Conservation (phyloP, 2,797 vertebrate species). For the Sparus aurata region DNA sequence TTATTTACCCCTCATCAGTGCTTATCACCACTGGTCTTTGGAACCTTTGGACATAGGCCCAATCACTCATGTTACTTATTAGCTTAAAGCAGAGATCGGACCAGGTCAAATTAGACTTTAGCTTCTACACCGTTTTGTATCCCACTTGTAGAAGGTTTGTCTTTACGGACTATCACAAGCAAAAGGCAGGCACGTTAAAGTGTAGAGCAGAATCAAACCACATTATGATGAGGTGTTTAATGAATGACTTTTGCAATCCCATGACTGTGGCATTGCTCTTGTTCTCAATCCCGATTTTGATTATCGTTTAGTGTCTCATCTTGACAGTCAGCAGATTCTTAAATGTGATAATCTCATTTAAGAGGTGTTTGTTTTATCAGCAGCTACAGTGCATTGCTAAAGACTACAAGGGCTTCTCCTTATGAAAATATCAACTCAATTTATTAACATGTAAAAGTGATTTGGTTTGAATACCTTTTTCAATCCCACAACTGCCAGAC, state of each 20-base stretch:
- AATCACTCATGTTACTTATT: conserved; percentile 76
- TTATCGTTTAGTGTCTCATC: not conserved
- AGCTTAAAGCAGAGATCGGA: conserved; percentile 56
- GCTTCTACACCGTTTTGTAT: not conserved
- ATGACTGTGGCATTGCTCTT: not conserved
- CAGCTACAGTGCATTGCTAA: not conserved
- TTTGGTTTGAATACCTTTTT: conserved; percentile 4
- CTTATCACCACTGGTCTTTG: conserved; percentile 54
- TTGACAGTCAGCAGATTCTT: not conserved
- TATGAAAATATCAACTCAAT: not conserved
- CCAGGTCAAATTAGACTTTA: conserved; percentile 56
- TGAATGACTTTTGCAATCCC: not conserved
- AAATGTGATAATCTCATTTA: not conserved
- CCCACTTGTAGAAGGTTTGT: conserved; percentile 3
- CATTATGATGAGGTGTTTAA: not conserved
- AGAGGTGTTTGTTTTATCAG: not conserved
- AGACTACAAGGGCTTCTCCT: not conserved
- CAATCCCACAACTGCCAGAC: not conserved
- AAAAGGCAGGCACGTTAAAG: not conserved
- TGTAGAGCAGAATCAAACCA: not conserved
- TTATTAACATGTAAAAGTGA: not conserved
- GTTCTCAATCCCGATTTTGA: not conserved
- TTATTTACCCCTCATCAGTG: conserved; percentile 36
- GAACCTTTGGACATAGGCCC: conserved; percentile 66
- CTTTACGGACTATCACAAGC: not conserved